phyloP scores from a whole-genome alignment of 2,888 invertebrate species.

The Zele albiditarsus region DNA sequence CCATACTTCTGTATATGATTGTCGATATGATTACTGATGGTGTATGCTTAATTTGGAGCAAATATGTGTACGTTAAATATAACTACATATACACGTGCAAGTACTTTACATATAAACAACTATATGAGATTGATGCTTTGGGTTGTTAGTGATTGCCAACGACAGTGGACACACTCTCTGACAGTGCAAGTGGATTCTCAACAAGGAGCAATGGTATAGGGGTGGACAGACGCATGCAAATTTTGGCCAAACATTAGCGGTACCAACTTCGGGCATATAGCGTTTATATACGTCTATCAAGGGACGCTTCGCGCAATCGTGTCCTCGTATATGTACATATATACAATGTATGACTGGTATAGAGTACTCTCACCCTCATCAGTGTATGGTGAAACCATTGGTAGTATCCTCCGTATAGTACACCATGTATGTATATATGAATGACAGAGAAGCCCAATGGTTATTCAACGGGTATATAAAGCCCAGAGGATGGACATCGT shows the following conservation, averaged over 20 bases:
- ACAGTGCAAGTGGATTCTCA: conserved; percentile 23
- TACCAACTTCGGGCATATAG: conserved; percentile 45
- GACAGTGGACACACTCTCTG: neutral
- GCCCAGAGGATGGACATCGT: conserved; percentile 16
- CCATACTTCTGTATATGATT: neutral
- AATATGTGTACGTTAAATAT: neutral
- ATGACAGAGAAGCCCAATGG: conserved; percentile 31
- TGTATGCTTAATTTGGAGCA: neutral
- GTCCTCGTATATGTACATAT: neutral
- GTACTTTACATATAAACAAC: neutral
- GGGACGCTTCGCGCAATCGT: conserved; percentile 9
- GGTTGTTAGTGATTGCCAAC: conserved; percentile 11
- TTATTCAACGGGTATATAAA: conserved; percentile 22
- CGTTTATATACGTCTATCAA: conserved; percentile 17
- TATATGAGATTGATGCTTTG: conserved; percentile 3
- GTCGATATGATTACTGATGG: neutral
- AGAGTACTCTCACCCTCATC: conserved; percentile 2
- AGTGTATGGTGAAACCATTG: conserved; percentile 5
- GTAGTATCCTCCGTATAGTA: conserved; percentile 31
- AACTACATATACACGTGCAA: neutral
- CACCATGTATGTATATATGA: neutral
- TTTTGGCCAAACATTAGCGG: conserved; percentile 68
- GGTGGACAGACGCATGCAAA: conserved; percentile 70
- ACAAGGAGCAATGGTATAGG: conserved; percentile 34
- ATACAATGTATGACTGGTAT: neutral